Base-by-base conservation (phyloP, 1,140 invertebrate genomes). In the Ostrea edulis region DNA sequence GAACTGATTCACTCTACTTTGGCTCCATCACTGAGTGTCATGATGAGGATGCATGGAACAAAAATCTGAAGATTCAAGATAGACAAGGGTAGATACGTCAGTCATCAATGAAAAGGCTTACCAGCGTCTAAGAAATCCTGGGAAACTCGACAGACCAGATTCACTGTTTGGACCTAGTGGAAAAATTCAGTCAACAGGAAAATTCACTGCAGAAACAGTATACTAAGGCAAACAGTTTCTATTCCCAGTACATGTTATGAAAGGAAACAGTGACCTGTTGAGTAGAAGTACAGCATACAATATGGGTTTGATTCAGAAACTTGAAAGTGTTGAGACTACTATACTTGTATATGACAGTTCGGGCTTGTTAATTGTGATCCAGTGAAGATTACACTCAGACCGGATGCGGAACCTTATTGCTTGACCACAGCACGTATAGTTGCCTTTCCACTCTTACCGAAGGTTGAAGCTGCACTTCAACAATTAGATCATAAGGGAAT, bases 371-470 rank as follows among this genome's bases (percentile, higher is more conserved):
- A 77, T 1, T 71, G 85, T 25, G 85, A 86, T 17, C 58, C 85
- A 44, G 85, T 53, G 3, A 44, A 53, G 1, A 53, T n/a, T n/a
- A n/a, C n/a, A n/a, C n/a, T n/a, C n/a, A n/a, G n/a, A n/a, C n/a
- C n/a, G n/a, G n/a, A 86, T 53, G 85, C 81, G 0, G 14, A 71
- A 4, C 86, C 90, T 0, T 87, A 88, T 62, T 84, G 81, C 44
- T 44, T 88, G 14, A 77, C 35, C 4, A 53, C 85, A 1, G 35
- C 68, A 53, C 25, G 85, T 2, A 54, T 87, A 58, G 82, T 89
- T 8, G 35, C 87, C 53, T 85, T 93, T 68, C 90, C 91, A 68
- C 85, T 93, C 20, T 44, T 91, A n/a, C 77, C 90, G 17, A 88
- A 91, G 86, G 91, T 94, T 7, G 91, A 93, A 90, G 29, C 58